These are phyloP conservation scores for Pollicipes pollicipes DNA, from an alignment of 1,140 invertebrate species.

Conservation along the genomic window DNA sequence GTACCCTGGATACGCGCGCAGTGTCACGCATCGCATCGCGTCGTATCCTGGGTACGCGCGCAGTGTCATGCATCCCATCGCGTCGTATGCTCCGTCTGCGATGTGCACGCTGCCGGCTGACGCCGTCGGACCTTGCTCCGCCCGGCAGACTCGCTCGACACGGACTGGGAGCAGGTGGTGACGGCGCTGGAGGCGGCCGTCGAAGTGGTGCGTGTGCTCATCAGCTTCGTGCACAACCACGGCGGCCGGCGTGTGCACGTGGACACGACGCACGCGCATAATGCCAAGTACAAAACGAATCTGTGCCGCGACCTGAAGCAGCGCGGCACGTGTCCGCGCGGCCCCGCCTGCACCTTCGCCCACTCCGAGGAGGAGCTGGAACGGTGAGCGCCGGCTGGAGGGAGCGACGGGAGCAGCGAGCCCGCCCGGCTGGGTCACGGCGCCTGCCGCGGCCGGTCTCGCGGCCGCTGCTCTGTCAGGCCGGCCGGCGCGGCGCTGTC, in stretches of 20 bases:
- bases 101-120: no score
- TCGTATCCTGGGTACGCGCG: no score
- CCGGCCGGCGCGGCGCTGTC: no score
- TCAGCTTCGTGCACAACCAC: constrained; percentile 68
- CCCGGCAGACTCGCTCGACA: neutral
- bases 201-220: constrained; percentile 60
- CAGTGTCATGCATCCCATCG: no score
- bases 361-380: constrained; percentile 80
- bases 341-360: constrained; percentile 73
- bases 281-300: constrained; percentile 72
- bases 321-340: constrained; percentile 60
- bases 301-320: constrained; percentile 69
- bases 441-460: no score
- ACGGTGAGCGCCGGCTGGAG: constrained; percentile 33
- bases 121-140: constrained; percentile 5
- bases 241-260: constrained; percentile 10
- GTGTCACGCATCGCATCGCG: no score
- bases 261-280: constrained; percentile 32
- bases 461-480: no score
- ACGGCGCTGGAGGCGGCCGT: constrained; percentile 59
- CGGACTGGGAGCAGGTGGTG: constrained; percentile 31
- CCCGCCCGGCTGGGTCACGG: no score
- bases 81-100: no score
- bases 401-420: no score
- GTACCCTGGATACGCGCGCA: no score